Conservation (phyloP, 2,797 vertebrate species). For the Pyrrhura leucotis region DNA sequence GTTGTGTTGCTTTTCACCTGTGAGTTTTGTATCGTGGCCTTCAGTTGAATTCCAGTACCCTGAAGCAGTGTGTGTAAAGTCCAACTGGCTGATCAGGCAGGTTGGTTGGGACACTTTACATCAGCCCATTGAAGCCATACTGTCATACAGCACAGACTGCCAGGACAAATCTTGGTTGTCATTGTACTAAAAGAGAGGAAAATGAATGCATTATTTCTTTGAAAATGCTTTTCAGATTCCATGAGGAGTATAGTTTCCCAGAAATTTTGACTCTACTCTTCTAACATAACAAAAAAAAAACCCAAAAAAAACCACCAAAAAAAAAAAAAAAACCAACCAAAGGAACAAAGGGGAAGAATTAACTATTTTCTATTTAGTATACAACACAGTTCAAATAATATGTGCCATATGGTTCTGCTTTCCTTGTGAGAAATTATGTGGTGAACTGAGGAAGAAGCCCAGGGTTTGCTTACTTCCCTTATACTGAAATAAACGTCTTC, state of each 20-base stretch:
- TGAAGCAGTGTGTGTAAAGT: rapidly evolving
- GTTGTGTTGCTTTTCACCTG: rapidly evolving
- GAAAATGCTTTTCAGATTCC: background rate
- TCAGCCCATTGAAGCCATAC: background rate
- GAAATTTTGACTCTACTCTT: background rate
- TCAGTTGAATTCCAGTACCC: background rate
- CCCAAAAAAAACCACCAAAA: no score
- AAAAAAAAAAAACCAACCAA: no score
- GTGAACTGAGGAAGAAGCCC: background rate
- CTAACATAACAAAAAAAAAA: background rate
- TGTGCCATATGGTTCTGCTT: background rate
- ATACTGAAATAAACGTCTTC: background rate
- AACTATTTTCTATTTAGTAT: background rate
- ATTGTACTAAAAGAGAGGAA: background rate
- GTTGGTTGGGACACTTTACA: background rate
- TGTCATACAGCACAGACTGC: background rate
- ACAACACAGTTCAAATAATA: background rate
- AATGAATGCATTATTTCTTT: rapidly evolving
- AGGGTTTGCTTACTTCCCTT: background rate
- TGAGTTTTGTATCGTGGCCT: background rate
- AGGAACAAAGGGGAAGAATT: background rate
- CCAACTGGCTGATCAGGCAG: background rate
- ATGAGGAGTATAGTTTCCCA: background rate
- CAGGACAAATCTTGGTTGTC: background rate
- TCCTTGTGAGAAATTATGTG: background rate